A percentile compares a stretch with the other conserved stretches of the same genome.
These are phyloP conservation scores for Carposina sasakii DNA, from an alignment of 1,140 invertebrate genomes.

Conservation along the genomic window DNA sequence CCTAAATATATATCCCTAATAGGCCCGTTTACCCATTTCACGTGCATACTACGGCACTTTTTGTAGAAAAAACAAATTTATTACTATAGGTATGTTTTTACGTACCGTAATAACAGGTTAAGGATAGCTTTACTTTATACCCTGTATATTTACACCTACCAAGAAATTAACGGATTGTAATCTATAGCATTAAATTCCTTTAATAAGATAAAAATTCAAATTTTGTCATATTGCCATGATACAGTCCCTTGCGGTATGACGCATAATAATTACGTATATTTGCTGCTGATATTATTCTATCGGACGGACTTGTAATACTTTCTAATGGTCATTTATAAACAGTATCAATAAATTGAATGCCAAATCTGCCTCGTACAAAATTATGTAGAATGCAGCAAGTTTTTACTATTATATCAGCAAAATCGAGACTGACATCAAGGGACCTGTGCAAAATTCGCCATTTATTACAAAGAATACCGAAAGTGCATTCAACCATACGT, in stretches of 20 bases:
- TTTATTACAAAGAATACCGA: constrained; percentile 37
- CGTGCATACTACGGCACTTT: too few relatives aligned
- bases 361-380: constrained; percentile 45
- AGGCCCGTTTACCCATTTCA: too few relatives aligned
- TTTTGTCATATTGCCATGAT: constrained; percentile 19
- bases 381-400: constrained; percentile 48
- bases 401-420: constrained; percentile 40
- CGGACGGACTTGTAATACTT: constrained; percentile 13
- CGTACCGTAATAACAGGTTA: background rate
- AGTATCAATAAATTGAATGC: constrained; percentile 29
- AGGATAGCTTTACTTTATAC: too few relatives aligned
- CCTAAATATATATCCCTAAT: too few relatives aligned
- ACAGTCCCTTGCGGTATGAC: constrained; percentile 21
- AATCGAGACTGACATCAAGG: constrained; percentile 35
- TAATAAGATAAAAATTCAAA: constrained; percentile 29
- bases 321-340: constrained; percentile 16
- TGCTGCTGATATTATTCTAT: constrained; percentile 15
- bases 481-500: constrained; percentile 27
- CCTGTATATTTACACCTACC: too few relatives aligned
- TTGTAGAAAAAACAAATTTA: too few relatives aligned
- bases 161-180: too few relatives aligned
- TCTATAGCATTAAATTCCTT: too few relatives aligned
- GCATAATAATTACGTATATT: constrained; percentile 23
- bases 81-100: too few relatives aligned
- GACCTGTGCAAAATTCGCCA: constrained; percentile 46